Percentiles rank a stretch among this genome's conserved stretches.
These are phyloP conservation scores for Platichthys stellatus DNA, from an alignment of 2,113 vertebrate genomes.

Conservation along the genomic window DNA sequence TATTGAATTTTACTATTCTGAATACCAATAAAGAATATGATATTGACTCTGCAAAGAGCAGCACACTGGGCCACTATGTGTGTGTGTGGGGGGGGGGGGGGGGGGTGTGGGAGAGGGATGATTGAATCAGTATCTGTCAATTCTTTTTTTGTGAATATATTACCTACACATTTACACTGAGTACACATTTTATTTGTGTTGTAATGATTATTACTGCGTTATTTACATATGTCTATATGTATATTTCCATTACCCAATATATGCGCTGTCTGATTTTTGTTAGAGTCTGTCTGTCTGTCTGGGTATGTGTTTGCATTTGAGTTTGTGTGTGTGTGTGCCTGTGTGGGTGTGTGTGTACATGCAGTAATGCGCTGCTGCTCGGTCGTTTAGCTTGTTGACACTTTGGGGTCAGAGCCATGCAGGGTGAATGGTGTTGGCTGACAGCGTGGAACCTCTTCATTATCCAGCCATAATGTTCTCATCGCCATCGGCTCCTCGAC, in stretches of 20 bases:
- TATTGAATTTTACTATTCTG: conserved; percentile 59
- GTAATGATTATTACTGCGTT: conserved; percentile 15
- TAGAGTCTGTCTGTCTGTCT: background rate
- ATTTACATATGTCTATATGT: background rate
- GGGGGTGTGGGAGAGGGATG: conserved; percentile 3
- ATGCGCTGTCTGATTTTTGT: background rate
- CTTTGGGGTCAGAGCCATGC: conserved; percentile 82
- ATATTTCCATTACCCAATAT: conserved; percentile 9
- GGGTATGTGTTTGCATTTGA: background rate
- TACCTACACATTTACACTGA: background rate
- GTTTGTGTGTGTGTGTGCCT: conserved; percentile 12
- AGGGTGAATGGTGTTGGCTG: conserved; percentile 80
- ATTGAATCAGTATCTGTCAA: conserved; percentile 28
- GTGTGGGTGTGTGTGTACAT: conserved; percentile 44
- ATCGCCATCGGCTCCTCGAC: conserved; percentile 69
- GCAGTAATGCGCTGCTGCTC: conserved; percentile 76
- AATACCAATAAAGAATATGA: conserved; percentile 60
- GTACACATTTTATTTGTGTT: conserved; percentile 13
- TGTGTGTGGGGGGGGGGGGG: conserved; percentile 17
- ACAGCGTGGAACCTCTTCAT: conserved; percentile 83
- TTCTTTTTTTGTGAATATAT: conserved; percentile 22
- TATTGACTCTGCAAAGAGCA: conserved; percentile 61
- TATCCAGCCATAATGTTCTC: conserved; percentile 82
- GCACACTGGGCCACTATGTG: background rate
- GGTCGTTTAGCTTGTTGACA: conserved; percentile 84